Percentiles rank a stretch among this genome's conserved stretches.
Conservation (phyloP, 1,140 invertebrate species). For the Hestina assimilis region DNA sequence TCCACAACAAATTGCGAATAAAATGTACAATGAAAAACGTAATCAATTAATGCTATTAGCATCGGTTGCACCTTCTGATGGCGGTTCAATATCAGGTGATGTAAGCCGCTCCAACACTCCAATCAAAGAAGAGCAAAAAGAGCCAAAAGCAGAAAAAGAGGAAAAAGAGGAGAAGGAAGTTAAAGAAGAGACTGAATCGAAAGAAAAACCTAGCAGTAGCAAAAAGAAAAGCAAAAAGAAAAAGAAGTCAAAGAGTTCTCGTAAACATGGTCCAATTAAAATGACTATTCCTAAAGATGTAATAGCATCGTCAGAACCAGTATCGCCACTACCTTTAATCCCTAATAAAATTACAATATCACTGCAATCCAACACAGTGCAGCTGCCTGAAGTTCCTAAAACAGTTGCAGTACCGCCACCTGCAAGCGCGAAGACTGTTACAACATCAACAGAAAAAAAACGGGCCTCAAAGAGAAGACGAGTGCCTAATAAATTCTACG, state of each 20-base stretch:
- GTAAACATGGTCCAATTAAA: slow-evolving; percentile 72
- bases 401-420: slow-evolving; percentile 27
- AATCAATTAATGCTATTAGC: slow-evolving; percentile 82
- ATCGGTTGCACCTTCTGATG: slow-evolving; percentile 79
- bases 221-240: slow-evolving; percentile 78
- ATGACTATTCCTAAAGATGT: slow-evolving; percentile 74
- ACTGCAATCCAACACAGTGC: slow-evolving; percentile 74
- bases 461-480: slow-evolving; percentile 86
- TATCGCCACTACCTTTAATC: slow-evolving; percentile 42
- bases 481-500: slow-evolving; percentile 90
- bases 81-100: slow-evolving; percentile 80
- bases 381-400: slow-evolving; percentile 57
- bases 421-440: slow-evolving; percentile 28
- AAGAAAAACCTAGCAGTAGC: slow-evolving; percentile 71
- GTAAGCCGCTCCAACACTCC: slow-evolving; percentile 80
- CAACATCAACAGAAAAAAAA: slow-evolving; percentile 79
- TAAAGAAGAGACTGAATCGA: slow-evolving; percentile 48
- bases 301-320: slow-evolving; percentile 58
- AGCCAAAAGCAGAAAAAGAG: slow-evolving; percentile 44
- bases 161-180: slow-evolving; percentile 39
- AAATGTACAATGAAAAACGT: slow-evolving; percentile 85
- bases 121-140: slow-evolving; percentile 52
- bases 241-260: slow-evolving; percentile 79
- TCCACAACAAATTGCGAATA: slow-evolving; percentile 85
- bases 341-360: slow-evolving; percentile 77